Conservation (phyloP, 2,797 vertebrate genomes). For the Mergus octosetaceus region DNA sequence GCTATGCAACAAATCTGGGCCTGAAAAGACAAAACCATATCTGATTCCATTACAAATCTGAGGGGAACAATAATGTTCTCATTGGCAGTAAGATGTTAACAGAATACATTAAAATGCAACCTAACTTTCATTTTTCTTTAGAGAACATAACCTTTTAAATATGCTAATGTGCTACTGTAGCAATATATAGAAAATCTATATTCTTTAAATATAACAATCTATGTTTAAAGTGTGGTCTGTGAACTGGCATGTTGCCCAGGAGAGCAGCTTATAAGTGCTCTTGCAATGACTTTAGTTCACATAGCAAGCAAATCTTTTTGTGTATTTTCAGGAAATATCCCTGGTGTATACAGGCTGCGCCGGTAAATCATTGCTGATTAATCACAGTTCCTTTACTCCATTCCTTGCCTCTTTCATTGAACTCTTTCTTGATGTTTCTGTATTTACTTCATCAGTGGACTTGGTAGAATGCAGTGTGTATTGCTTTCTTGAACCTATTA, state of each 20-base stretch:
- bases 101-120: background rate
- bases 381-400: background rate
- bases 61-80: background rate
- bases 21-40: background rate
- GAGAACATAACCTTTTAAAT: background rate
- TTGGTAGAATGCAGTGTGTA: background rate
- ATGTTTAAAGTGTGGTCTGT: background rate
- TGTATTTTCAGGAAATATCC: background rate
- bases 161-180: background rate
- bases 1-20: background rate
- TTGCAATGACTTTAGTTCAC: background rate
- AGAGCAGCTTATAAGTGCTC: background rate
- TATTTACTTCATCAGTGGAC: background rate
- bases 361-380: background rate
- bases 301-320: fast-evolving
- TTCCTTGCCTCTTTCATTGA: background rate
- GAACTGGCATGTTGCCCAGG: background rate
- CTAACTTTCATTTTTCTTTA: background rate
- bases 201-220: background rate
- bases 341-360: background rate
- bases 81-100: background rate
- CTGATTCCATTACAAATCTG: background rate
- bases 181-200: background rate
- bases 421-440: background rate
- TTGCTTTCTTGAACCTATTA: background rate